These are phyloP conservation scores for Drepanosiphum platanoidis DNA, from an alignment of 2,888 invertebrate species.

Conservation along the genomic window DNA sequence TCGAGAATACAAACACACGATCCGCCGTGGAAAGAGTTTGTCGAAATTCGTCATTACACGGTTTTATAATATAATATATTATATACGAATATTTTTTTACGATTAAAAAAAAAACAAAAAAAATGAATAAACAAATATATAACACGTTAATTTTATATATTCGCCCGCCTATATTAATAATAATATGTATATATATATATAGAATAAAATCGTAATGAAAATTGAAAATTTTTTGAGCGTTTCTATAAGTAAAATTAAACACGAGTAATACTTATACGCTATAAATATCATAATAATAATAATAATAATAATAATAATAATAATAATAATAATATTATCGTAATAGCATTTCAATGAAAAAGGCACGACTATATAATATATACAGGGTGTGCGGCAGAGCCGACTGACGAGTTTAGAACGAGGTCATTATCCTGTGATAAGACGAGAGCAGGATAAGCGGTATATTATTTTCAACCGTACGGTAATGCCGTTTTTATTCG, in stretches of 20 bases:
- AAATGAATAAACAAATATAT: conserved; percentile 38
- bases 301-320: too few species aligned
- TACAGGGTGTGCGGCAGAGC: too few species aligned
- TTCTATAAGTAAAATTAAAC: conserved; percentile 54
- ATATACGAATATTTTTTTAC: conserved; percentile 41
- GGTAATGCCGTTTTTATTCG: too few species aligned
- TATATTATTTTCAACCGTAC: too few species aligned
- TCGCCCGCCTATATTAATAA: conserved; percentile 30
- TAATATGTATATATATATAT: too few species aligned
- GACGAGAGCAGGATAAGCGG: too few species aligned
- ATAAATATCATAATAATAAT: too few species aligned
- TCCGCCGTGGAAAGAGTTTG: conserved; percentile 40
- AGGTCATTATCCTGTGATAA: too few species aligned
- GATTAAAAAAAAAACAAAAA: conserved; percentile 43
- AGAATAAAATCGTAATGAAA: conserved; percentile 55
- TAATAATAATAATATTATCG: background rate
- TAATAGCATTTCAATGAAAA: conserved; percentile 55
- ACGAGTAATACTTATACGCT: conserved; percentile 44
- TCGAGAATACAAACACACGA: conserved; percentile 46
- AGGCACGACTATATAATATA: conserved; percentile 56
- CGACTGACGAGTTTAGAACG: too few species aligned
- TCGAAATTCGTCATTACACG: conserved; percentile 57
- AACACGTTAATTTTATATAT: too few species aligned
- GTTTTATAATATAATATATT: too few species aligned
- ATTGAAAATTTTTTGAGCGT: conserved; percentile 56